Percentiles rank a stretch among this genome's conserved stretches.
Conservation (phyloP, 2,113 vertebrate genomes). For the Odontophorus gujanensis region DNA sequence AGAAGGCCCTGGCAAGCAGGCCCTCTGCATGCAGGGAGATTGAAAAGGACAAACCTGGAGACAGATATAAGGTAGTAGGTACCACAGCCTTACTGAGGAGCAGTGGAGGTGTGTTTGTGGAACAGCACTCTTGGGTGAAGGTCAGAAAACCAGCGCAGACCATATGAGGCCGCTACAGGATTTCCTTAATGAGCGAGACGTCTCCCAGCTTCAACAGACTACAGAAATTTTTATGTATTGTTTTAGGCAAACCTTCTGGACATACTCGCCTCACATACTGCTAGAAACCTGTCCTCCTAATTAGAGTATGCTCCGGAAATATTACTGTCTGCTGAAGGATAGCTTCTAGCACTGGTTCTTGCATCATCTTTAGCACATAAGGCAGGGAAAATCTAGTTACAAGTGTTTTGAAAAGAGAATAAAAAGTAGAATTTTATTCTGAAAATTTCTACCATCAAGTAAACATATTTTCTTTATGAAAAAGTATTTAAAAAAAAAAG, state of each 20-base stretch:
- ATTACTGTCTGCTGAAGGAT: background rate
- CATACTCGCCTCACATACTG: background rate
- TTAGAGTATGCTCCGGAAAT: background rate
- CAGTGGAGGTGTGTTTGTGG: accelerated
- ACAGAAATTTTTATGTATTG: background rate
- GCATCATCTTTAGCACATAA: background rate
- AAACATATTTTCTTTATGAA: background rate
- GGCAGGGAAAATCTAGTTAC: background rate
- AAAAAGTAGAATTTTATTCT: background rate
- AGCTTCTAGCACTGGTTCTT: background rate
- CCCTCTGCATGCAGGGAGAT: background rate
- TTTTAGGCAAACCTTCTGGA: background rate
- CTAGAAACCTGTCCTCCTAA: background rate
- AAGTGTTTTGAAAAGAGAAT: background rate
- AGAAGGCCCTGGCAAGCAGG: background rate
- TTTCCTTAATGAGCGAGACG: background rate
- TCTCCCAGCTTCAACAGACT: background rate
- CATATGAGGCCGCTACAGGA: background rate
- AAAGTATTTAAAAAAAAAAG: background rate
- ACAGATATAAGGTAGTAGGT: background rate
- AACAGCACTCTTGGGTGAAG: background rate
- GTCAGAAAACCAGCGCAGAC: background rate
- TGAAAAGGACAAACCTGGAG: background rate
- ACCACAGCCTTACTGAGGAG: background rate
- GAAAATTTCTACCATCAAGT: background rate